phyloP scores from a whole-genome alignment of 2,797 vertebrate species.

The Oceanodroma leucorhoa region DNA sequence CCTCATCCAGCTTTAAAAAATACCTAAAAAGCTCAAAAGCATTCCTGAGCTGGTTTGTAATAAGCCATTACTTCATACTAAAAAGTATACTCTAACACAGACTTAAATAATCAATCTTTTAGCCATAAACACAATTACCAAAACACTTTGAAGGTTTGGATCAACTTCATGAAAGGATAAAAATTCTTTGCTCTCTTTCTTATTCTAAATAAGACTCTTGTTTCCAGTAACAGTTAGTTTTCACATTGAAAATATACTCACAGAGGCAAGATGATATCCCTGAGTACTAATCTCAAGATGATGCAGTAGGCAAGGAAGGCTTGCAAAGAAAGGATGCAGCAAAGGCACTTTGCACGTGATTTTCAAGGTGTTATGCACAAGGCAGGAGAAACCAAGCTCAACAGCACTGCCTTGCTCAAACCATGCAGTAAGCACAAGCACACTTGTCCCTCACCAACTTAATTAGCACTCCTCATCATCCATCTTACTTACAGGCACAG shows the following conservation, averaged over 20 bases:
- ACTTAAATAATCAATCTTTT: slow-evolving; percentile 49
- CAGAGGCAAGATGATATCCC: not conserved
- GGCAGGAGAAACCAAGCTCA: not conserved
- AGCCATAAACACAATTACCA: slow-evolving; percentile 37
- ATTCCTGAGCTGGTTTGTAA: slow-evolving; percentile 62
- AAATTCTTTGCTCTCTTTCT: not conserved
- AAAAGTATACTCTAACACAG: slow-evolving; percentile 28
- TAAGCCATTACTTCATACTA: slow-evolving; percentile 55
- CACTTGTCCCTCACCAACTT: not conserved
- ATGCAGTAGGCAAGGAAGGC: not conserved
- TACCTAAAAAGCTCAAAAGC: slow-evolving; percentile 54
- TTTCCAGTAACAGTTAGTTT: not conserved
- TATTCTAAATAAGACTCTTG: slow-evolving; percentile 4
- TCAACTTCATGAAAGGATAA: slow-evolving; percentile 18
- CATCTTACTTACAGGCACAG: not conserved
- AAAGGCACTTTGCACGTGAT: not conserved
- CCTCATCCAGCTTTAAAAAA: slow-evolving; percentile 32
- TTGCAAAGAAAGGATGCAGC: not conserved
- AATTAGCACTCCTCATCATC: not conserved
- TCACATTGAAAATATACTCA: not conserved
- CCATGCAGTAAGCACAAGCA: not conserved
- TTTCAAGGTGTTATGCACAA: not conserved
- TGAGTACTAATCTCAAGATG: not conserved
- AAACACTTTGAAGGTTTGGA: slow-evolving; percentile 57
- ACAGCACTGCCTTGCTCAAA: not conserved